Conservation (phyloP, 2,888 invertebrate species). For the Erynnis tages region DNA sequence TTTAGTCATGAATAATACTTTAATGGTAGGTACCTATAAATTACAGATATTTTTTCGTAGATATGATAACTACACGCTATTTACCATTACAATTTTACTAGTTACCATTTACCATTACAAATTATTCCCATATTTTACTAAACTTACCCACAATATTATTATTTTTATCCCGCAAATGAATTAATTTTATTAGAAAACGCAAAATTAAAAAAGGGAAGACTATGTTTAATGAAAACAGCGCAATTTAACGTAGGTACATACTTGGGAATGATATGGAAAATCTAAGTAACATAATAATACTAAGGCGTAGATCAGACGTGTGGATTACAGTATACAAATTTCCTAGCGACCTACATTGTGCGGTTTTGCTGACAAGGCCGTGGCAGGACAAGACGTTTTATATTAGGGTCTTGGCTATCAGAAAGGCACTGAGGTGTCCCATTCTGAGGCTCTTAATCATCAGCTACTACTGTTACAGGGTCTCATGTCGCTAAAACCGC, state of each 20-base stretch:
- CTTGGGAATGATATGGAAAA: conserved; percentile 14
- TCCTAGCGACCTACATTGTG: conserved; percentile 49
- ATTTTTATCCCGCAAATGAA: too few species aligned
- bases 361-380: conserved; percentile 68
- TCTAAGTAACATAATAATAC: conserved; percentile 25
- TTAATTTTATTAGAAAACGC: too few species aligned
- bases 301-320: conserved; percentile 23
- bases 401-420: conserved; percentile 64
- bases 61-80: too few species aligned
- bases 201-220: too few species aligned
- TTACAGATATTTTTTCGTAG: too few species aligned
- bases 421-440: conserved; percentile 40
- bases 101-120: too few species aligned
- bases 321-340: conserved; percentile 27
- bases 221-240: too few species aligned
- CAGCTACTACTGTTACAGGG: conserved; percentile 44
- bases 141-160: too few species aligned
- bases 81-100: too few species aligned
- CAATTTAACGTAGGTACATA: neutral
- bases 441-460: conserved; percentile 35
- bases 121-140: too few species aligned
- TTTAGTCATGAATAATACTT: too few species aligned
- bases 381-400: conserved; percentile 47
- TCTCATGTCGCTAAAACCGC: conserved; percentile 32
- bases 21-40: too few species aligned